Conservation (phyloP, 1,140 invertebrate species). For the Paramacrobiotus metropolitanus region DNA sequence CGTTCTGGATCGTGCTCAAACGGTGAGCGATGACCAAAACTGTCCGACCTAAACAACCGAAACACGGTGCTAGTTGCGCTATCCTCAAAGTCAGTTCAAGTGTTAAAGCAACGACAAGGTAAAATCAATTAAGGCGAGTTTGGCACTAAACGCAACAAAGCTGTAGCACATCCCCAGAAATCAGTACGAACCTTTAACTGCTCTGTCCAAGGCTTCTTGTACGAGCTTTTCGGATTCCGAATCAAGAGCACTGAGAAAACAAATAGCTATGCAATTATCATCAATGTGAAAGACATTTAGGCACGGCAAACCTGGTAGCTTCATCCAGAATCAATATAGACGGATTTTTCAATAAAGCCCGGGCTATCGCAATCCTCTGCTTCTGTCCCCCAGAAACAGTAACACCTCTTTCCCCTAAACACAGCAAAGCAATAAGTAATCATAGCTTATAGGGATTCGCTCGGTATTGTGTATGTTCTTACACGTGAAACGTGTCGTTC, state of each 20-base stretch:
- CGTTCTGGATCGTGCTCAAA: conserved; percentile 59
- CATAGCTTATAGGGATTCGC: too few species aligned
- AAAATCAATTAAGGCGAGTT: too few species aligned
- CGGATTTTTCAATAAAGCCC: conserved; percentile 64
- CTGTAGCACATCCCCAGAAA: too few species aligned
- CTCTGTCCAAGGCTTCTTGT: conserved; percentile 52
- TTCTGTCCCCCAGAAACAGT: conserved; percentile 72
- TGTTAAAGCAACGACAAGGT: too few species aligned
- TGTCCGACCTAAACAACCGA: conserved; percentile 44
- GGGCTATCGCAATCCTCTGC: conserved; percentile 65
- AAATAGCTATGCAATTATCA: conserved; percentile 6
- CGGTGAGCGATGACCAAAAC: conserved; percentile 68
- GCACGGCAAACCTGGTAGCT: conserved; percentile 60
- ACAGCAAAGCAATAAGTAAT: too few species aligned
- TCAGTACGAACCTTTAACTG: conserved; percentile 31
- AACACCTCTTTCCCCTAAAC: conserved; percentile 65
- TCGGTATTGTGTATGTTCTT: too few species aligned
- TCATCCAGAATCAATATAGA: conserved; percentile 63
- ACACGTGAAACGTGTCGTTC: too few species aligned
- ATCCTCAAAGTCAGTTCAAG: too few species aligned
- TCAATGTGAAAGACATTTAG: too few species aligned
- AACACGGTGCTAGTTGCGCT: too few species aligned
- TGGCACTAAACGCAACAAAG: too few species aligned
- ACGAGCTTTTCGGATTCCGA: conserved; percentile 65
- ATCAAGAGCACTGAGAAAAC: conserved; percentile 48